A percentile compares a stretch with the other conserved stretches of the same genome.
These are phyloP conservation scores for Lutjanus erythropterus DNA, from an alignment of 2,113 vertebrate species.

Conservation along the genomic window DNA sequence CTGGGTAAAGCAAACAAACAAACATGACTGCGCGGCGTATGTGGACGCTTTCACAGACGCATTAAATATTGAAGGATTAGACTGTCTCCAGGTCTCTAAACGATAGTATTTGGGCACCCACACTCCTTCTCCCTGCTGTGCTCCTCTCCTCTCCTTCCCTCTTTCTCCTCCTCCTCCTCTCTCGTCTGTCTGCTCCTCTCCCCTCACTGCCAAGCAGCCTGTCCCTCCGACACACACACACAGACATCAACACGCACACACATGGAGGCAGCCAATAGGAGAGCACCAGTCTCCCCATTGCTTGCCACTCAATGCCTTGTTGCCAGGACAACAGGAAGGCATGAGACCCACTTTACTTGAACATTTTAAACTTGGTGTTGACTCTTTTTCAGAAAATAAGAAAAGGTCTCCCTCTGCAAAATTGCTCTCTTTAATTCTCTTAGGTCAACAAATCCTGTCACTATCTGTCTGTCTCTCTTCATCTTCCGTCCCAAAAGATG, in stretches of 20 bases:
- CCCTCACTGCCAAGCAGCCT: constrained; percentile 77
- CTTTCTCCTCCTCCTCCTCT: constrained; percentile 66
- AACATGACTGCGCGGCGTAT: constrained; percentile 32
- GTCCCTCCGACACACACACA: constrained; percentile 73
- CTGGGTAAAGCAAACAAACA: constrained; percentile 35
- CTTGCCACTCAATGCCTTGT: constrained; percentile 87
- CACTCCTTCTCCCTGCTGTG: constrained; percentile 69
- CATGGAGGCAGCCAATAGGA: constrained; percentile 81
- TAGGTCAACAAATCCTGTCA: constrained; percentile 22
- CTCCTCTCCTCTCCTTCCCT: constrained; percentile 49
- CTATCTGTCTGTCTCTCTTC: constrained; percentile 13
- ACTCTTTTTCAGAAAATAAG: constrained; percentile 73
- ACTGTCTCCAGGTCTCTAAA: constrained; percentile 70
- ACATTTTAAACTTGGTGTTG: constrained; percentile 85
- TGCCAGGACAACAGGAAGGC: constrained; percentile 87
- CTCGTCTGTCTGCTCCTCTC: constrained; percentile 81
- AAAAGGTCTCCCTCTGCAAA: constrained; percentile 65
- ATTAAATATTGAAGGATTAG: constrained; percentile 76
- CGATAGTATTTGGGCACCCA: constrained; percentile 72
- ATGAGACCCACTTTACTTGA: constrained; percentile 86
- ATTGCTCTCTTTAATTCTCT: constrained; percentile 44
- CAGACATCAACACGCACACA: constrained; percentile 25
- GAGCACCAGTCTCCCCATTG: constrained; percentile 84
- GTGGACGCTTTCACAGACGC: constrained; percentile 48
- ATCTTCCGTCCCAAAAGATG: constrained; percentile 26